phyloP scores from a whole-genome alignment of 1,140 invertebrate species.

The Chironomus tepperi region DNA sequence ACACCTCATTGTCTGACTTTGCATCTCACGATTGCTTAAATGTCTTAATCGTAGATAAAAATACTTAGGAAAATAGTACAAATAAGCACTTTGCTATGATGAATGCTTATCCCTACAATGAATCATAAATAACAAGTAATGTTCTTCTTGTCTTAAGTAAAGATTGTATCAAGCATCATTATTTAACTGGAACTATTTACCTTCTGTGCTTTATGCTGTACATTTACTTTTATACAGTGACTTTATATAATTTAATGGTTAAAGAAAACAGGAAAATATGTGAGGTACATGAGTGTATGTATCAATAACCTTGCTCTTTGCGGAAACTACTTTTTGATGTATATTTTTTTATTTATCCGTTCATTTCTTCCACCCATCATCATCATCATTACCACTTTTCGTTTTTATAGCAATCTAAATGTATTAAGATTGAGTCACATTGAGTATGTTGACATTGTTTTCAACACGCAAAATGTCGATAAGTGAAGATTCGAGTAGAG shows the following conservation, averaged over 20 bases:
- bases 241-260: not conserved
- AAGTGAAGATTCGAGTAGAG: too few relatives aligned
- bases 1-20: too few relatives aligned
- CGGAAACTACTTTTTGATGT: not conserved
- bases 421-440: not conserved
- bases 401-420: not conserved
- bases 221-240: not conserved
- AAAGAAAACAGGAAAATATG: not conserved
- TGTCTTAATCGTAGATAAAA: too few relatives aligned
- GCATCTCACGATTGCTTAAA: too few relatives aligned
- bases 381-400: not conserved
- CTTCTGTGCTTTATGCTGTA: not conserved
- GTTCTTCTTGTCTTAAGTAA: too few relatives aligned
- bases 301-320: not conserved
- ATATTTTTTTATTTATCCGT: not conserved
- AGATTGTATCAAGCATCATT: not conserved
- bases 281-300: not conserved
- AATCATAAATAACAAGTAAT: too few relatives aligned
- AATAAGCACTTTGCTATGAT: too few relatives aligned
- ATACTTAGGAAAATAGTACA: too few relatives aligned
- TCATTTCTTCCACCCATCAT: not conserved
- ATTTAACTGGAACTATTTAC: not conserved
- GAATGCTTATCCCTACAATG: too few relatives aligned
- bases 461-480: too few relatives aligned
- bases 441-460: not conserved